Percentiles rank a stretch among this genome's conserved stretches.
phyloP scores from a whole-genome alignment of 2,888 invertebrate genomes.

The Dicycla oo region DNA sequence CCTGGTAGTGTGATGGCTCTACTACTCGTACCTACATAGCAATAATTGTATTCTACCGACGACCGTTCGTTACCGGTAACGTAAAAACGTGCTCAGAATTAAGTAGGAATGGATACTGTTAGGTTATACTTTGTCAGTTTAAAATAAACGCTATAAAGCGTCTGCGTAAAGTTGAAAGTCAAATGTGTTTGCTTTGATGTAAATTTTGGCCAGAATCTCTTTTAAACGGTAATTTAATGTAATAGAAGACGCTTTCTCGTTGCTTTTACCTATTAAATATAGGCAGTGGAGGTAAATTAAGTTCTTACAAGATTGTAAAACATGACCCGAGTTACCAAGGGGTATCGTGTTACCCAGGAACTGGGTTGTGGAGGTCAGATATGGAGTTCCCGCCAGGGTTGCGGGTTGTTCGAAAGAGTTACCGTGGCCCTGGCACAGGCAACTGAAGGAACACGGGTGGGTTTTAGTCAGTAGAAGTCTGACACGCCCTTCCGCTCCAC shows the following conservation, averaged over 20 bases:
- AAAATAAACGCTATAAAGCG: not conserved
- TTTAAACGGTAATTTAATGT: constrained; percentile 36
- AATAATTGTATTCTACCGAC: too few relatives aligned
- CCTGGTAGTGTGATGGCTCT: not conserved
- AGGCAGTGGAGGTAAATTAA: not conserved
- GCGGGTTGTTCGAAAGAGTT: too few relatives aligned
- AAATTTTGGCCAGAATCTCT: constrained; percentile 23
- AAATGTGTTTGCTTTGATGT: constrained; percentile 6
- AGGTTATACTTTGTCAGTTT: not conserved
- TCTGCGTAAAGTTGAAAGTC: not conserved
- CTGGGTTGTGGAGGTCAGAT: too few relatives aligned
- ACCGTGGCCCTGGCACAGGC: too few relatives aligned
- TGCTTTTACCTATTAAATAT: constrained; percentile 17
- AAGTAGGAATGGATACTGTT: constrained; percentile 32
- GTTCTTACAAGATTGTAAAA: not conserved
- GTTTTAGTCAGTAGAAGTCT: too few relatives aligned
- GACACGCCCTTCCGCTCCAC: too few relatives aligned
- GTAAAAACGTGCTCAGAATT: constrained; percentile 39
- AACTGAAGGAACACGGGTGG: too few relatives aligned
- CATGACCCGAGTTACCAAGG: not conserved
- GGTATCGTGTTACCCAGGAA: too few relatives aligned
- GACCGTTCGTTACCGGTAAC: constrained; percentile 8
- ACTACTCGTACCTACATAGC: too few relatives aligned
- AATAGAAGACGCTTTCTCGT: constrained; percentile 23
- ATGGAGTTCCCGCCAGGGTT: too few relatives aligned